Evolutionary conservation across 2,797 vertebrate genomes (phyloP), one percentile per base, ranked within the genome.

Genomic region (Myoxocephalus aenaeus): DNA sequence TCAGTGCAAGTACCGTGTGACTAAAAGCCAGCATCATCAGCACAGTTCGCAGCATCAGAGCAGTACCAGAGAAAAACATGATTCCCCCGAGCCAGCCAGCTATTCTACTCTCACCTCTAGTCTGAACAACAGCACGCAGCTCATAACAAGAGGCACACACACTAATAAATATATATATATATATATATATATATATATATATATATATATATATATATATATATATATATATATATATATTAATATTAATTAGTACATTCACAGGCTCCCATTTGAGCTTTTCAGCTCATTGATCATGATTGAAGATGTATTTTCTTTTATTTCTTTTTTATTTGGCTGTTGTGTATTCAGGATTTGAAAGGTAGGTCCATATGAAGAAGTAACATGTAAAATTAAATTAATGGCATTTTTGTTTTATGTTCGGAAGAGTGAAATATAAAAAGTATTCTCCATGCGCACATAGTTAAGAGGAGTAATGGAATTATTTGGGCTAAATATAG

Each of bases 11-110:
- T 79, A 51, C 62, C 44, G 48, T 44, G 40, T 77, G 73, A 92
- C 85, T 76, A 75, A 46, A 70, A 77, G 70, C 73, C 65, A 14
- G 53, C 53, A 79, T 84, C 71, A 69, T 70, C 73, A 46, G 63
- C 50, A 42, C 56, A 75, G 76, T 86, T 84, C 70, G 68, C 78
- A 79, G 79, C 81, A 79, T 58, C 44, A 75, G 50, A 86, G 77
- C 77, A 81, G 81, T 79, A 53, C 32, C 29, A 13, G 90, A 93
- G 92, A 92, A 91, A 90, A 93, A 93, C 91, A 93, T 10, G 62
- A 86, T 78, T 90, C 90, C 89, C 90, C 14, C 29, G 80, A 82
- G 90, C 56, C 65, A 29, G 61, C 56, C 68, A 74, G 83, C 70
- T 86, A 84, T 80, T 89, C 79, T 77, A 67, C 82, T 83, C 84